phyloP scores from a whole-genome alignment of 2,113 vertebrate genomes.

The Chaetorhynchus papuensis region DNA sequence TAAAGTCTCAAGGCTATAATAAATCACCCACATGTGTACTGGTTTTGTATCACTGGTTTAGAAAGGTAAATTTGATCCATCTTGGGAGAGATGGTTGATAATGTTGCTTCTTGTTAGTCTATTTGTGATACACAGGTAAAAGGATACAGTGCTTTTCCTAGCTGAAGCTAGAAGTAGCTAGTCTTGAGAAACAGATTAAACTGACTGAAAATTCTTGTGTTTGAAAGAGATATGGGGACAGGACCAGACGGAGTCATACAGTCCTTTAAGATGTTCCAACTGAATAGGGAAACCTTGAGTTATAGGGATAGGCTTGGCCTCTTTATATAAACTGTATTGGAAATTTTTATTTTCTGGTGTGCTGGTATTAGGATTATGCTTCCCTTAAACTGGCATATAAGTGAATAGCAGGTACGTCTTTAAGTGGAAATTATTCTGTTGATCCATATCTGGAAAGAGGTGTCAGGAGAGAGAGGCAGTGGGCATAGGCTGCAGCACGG shows the following conservation, averaged over 20 bases:
- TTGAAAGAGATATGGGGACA: not conserved
- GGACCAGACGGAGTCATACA: not conserved
- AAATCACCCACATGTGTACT: not conserved
- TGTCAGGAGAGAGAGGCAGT: not conserved
- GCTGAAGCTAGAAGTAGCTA: not conserved
- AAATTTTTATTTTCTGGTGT: not conserved
- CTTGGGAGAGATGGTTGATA: not conserved
- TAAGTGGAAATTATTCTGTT: not conserved
- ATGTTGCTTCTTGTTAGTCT: not conserved
- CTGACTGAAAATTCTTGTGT: not conserved
- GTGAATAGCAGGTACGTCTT: not conserved
- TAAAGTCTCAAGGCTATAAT: not conserved
- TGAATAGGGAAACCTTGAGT: not conserved
- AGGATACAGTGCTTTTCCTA: not conserved
- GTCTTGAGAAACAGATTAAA: not conserved
- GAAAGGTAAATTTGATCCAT: not conserved
- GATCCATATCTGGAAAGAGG: not conserved
- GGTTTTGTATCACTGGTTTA: not conserved
- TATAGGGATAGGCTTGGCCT: accelerated
- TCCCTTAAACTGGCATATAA: not conserved
- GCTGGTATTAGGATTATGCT: not conserved
- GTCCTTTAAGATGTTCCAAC: not conserved
- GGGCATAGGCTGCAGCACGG: not conserved
- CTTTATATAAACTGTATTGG: not conserved
- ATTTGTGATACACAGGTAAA: not conserved